Evolutionary conservation across 2,888 invertebrate genomes (phyloP).

Genomic region (Plagiodera versicolora): DNA sequence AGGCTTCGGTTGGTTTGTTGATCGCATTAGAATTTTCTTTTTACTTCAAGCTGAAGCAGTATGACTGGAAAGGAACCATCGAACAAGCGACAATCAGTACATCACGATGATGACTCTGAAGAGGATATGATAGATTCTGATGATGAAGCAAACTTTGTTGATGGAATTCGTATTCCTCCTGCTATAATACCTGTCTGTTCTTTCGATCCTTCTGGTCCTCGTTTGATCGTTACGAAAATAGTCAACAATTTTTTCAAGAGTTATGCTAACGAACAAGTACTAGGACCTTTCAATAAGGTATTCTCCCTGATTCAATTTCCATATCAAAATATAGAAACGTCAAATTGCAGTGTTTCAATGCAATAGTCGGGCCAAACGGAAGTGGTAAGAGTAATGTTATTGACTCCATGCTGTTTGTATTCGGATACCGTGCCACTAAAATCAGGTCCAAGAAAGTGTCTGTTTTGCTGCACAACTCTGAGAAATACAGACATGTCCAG

Average conservation of each 20-base stretch:
- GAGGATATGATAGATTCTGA: slow-evolving; percentile 48
- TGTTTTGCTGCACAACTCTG: slow-evolving; percentile 90
- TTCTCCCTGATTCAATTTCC: background rate
- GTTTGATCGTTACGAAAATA: slow-evolving; percentile 89
- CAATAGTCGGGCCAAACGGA: slow-evolving; percentile 98
- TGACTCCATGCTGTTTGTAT: slow-evolving; percentile 98
- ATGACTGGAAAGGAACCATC: background rate
- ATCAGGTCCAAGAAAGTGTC: slow-evolving; percentile 95
- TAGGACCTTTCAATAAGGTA: slow-evolving; percentile 97
- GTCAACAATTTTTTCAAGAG: slow-evolving; percentile 95
- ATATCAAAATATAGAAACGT: slow-evolving; percentile 9
- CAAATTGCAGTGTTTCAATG: slow-evolving; percentile 81
- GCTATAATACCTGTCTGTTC: slow-evolving; percentile 70
- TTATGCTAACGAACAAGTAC: slow-evolving; percentile 78
- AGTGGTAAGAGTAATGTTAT: slow-evolving; percentile 99
- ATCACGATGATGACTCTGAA: slow-evolving; percentile 17
- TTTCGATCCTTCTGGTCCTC: slow-evolving; percentile 69
- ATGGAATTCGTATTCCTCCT: slow-evolving; percentile 79
- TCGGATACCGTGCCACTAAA: slow-evolving; percentile 94
- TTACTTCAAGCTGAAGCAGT: too few relatives aligned
- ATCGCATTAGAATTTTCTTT: too few relatives aligned
- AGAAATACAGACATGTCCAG: slow-evolving; percentile 69
- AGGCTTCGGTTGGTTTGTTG: too few relatives aligned
- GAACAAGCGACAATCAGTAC: background rate
- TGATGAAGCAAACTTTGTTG: slow-evolving; percentile 73